Conservation (phyloP, 2,888 invertebrate species). For the Dysmachus trigonus region DNA sequence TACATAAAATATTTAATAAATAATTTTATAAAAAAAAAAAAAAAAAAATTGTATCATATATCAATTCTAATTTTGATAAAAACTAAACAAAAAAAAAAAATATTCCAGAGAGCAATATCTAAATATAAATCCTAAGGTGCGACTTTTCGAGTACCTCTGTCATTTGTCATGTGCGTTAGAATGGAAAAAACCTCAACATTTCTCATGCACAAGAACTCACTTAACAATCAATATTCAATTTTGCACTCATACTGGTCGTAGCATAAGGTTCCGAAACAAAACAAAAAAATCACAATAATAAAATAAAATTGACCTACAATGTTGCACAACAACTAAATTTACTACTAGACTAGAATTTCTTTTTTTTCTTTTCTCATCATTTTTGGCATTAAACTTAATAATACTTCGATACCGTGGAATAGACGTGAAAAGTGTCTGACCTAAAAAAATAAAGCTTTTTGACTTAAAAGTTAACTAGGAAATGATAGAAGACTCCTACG, state of each 20-base stretch:
- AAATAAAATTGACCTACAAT: background rate
- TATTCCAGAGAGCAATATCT: background rate
- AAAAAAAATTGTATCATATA: background rate
- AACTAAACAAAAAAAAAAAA: too few species aligned
- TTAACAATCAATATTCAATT: background rate
- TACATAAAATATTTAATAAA: background rate
- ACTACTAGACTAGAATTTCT: background rate
- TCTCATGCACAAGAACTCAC: background rate
- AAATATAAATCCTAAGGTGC: background rate
- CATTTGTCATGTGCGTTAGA: background rate
- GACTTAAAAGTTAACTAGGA: background rate
- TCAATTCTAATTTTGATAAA: background rate
- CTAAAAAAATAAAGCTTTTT: constrained; percentile 1
- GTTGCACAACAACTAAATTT: background rate
- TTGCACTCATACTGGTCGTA: background rate
- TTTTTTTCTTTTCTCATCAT: background rate
- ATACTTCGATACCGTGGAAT: constrained; percentile 7
- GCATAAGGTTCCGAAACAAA: background rate
- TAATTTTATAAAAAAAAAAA: background rate
- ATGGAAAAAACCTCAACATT: background rate
- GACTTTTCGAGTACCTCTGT: background rate
- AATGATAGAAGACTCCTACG: constrained; percentile 4
- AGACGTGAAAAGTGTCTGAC: background rate
- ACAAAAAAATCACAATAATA: background rate
- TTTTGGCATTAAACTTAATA: constrained; percentile 38